phyloP scores from a whole-genome alignment of 2,797 vertebrate genomes.

The Pipistrellus nathusii region DNA sequence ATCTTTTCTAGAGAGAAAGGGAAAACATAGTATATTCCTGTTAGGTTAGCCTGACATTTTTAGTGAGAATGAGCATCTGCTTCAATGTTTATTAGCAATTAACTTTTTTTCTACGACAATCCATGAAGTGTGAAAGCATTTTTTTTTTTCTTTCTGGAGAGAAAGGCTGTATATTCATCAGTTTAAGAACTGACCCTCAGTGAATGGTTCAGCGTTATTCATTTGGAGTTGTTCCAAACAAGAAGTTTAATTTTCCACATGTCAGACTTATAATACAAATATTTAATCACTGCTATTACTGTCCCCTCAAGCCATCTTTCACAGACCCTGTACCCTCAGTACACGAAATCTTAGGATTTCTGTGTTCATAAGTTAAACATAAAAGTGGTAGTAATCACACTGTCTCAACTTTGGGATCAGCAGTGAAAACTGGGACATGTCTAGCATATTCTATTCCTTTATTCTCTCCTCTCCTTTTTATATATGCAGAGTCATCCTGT shows the following conservation, averaged over 20 bases:
- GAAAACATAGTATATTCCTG: not conserved
- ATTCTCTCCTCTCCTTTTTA: not conserved
- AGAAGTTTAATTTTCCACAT: not conserved
- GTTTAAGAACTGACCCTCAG: not conserved
- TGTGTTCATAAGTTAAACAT: not conserved
- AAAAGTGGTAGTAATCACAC: not conserved
- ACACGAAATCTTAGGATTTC: not conserved
- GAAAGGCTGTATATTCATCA: not conserved
- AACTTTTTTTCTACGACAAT: not conserved
- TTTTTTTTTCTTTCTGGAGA: conserved; percentile 43
- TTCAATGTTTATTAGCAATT: not conserved
- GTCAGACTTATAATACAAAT: not conserved
- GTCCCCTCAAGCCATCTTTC: not conserved
- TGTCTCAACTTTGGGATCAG: not conserved
- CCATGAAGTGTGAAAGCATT: not conserved
- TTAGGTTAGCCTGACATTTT: not conserved
- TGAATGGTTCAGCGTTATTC: not conserved
- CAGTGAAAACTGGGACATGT: not conserved
- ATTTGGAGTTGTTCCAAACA: not conserved
- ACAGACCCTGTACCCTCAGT: not conserved
- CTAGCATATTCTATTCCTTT: not conserved
- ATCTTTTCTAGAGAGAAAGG: conserved; percentile 11
- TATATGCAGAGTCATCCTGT: not conserved
- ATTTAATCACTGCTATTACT: not conserved
- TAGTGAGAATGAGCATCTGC: not conserved